Evolutionary conservation across 2,888 invertebrate species (phyloP).

Genomic region (Polyploca ridens): DNA sequence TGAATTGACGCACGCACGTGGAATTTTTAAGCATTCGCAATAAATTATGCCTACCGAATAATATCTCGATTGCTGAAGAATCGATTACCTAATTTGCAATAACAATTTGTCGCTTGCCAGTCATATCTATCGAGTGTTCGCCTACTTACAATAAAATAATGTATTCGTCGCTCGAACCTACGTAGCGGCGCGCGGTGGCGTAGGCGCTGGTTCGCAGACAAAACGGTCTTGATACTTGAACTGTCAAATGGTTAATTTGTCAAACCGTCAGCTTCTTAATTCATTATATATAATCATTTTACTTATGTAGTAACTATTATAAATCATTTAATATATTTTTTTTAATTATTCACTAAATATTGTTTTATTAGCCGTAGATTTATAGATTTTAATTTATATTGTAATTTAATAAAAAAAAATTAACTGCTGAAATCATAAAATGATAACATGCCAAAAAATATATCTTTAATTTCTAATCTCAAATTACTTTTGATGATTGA

Average conservation of each 20-base stretch:
- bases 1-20: neutral
- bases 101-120: slow-evolving; percentile 77
- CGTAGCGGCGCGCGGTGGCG: slow-evolving; percentile 59
- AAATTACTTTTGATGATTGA: too few species aligned
- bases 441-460: too few species aligned
- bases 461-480: too few species aligned
- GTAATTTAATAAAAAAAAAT: too few species aligned
- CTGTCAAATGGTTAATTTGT: slow-evolving; percentile 39
- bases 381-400: too few species aligned
- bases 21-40: neutral
- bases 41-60: slow-evolving; percentile 20
- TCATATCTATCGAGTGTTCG: slow-evolving; percentile 70
- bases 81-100: slow-evolving; percentile 75
- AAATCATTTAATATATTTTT: too few species aligned
- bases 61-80: slow-evolving; percentile 43
- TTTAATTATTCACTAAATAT: too few species aligned
- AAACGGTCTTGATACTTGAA: slow-evolving; percentile 63
- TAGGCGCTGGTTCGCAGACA: slow-evolving; percentile 61
- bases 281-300: neutral
- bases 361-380: too few species aligned
- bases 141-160: slow-evolving; percentile 78
- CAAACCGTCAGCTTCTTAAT: slow-evolving; percentile 27
- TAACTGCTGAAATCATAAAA: too few species aligned
- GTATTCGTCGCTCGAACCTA: slow-evolving; percentile 74
- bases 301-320: neutral